Evolutionary conservation across 2,113 vertebrate genomes (phyloP).

Genomic region (Apistogramma diplotaenia): DNA sequence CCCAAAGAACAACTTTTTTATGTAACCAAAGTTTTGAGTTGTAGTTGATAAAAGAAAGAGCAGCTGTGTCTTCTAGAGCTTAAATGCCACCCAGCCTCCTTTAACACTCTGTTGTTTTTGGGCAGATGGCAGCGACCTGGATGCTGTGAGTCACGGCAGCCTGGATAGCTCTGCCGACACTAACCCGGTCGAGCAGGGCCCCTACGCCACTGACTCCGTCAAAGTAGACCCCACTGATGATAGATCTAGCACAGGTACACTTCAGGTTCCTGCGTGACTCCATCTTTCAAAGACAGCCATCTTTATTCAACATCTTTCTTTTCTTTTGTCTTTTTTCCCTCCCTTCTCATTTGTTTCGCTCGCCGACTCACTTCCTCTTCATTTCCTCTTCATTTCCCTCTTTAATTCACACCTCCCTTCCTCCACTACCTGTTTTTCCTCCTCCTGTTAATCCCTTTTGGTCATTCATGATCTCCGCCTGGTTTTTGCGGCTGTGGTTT

Average conservation of each 20-base stretch:
- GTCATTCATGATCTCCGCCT: conserved; percentile 25
- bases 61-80: not conserved
- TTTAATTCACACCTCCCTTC: not conserved
- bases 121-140: conserved; percentile 86
- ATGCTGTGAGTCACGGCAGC: conserved; percentile 85
- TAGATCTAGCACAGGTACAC: conserved; percentile 85
- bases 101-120: conserved; percentile 66
- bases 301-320: conserved; percentile 44
- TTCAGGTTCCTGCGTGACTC: not conserved
- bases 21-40: too few species aligned
- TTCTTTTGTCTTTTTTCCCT: conserved; percentile 33
- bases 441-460: not conserved
- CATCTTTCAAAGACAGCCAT: conserved; percentile 28
- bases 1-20: not conserved
- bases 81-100: not conserved
- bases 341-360: conserved; percentile 25
- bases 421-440: conserved; percentile 26
- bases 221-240: conserved; percentile 83
- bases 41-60: not conserved
- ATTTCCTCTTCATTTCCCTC: not conserved
- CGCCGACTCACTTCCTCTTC: conserved; percentile 3
- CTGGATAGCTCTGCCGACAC: conserved; percentile 83
- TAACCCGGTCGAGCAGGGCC: conserved; percentile 76
- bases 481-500: conserved; percentile 55
- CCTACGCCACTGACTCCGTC: conserved; percentile 75